phyloP scores from a whole-genome alignment of 2,797 vertebrate genomes.

The Helicolenus hilgendorfi region DNA sequence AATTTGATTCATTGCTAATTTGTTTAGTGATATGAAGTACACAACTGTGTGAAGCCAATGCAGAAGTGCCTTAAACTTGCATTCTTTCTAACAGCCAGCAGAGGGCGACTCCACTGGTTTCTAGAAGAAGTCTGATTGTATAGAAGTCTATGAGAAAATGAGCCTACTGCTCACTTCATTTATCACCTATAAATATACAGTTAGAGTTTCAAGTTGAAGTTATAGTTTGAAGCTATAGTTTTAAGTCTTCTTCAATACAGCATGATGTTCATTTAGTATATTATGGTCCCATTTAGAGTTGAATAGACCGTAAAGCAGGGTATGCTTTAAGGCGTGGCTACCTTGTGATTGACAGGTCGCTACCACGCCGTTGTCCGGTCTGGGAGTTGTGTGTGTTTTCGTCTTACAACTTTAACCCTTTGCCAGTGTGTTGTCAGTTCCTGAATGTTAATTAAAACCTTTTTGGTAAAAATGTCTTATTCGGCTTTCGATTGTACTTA shows the following conservation, averaged over 20 bases:
- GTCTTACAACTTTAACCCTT: no score
- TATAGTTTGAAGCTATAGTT: not conserved
- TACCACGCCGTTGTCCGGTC: no score
- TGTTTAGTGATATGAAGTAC: not conserved
- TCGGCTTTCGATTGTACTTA: no score
- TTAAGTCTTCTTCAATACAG: not conserved
- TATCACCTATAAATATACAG: not conserved
- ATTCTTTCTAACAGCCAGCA: rapidly evolving
- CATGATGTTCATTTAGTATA: not conserved
- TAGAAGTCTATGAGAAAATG: not conserved
- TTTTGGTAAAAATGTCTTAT: no score
- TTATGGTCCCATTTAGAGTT: not conserved
- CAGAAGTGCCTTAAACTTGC: not conserved
- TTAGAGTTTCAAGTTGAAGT: not conserved
- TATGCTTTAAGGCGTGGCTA: no score
- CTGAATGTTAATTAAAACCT: no score
- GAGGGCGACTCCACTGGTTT: rapidly evolving
- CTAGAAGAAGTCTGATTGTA: not conserved
- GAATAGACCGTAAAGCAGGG: no score
- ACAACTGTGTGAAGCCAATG: not conserved
- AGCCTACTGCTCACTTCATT: not conserved
- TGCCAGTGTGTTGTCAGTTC: no score
- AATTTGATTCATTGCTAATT: not conserved
- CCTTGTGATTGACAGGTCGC: no score
- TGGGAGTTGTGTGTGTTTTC: no score